Percentiles rank a stretch among this genome's conserved stretches.
phyloP scores from a whole-genome alignment of 2,797 vertebrate species.

The Selene dorsalis region DNA sequence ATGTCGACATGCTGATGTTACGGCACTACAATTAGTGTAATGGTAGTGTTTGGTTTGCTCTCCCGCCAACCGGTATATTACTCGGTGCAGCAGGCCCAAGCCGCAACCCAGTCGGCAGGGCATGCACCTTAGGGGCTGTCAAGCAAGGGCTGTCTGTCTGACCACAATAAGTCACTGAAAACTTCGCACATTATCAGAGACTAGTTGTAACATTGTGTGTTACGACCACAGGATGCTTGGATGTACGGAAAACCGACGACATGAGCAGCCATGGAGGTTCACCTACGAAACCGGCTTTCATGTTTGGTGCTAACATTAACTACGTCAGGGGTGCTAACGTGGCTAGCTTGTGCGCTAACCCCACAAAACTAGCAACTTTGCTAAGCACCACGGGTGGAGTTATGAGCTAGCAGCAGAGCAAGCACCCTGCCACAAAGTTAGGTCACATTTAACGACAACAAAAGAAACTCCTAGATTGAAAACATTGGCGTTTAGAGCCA shows the following conservation, averaged over 20 bases:
- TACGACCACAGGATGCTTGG: accelerated
- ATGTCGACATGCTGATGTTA: background rate
- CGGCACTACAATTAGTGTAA: background rate
- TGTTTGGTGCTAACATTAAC: constrained; percentile 20
- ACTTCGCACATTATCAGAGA: accelerated
- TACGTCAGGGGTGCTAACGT: constrained; percentile 19
- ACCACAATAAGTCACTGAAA: background rate
- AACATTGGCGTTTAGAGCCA: background rate
- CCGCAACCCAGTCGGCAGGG: constrained; percentile 5
- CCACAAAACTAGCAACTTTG: constrained; percentile 16
- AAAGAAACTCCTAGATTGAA: background rate
- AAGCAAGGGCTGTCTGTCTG: background rate
- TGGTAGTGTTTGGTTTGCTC: constrained; percentile 68
- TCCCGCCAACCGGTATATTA: constrained; percentile 82
- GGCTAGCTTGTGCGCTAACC: constrained; percentile 51
- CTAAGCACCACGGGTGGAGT: background rate
- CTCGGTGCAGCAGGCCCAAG: constrained; percentile 56
- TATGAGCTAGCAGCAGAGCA: constrained; percentile 5
- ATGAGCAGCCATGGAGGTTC: background rate
- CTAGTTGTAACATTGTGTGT: background rate
- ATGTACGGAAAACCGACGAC: background rate
- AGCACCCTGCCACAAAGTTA: no score
- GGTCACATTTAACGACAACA: background rate
- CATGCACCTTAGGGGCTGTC: constrained; percentile 29
- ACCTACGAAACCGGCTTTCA: constrained; percentile 3